These are phyloP conservation scores for Coreoperca whiteheadi DNA, from an alignment of 2,113 vertebrate genomes.

Conservation along the genomic window DNA sequence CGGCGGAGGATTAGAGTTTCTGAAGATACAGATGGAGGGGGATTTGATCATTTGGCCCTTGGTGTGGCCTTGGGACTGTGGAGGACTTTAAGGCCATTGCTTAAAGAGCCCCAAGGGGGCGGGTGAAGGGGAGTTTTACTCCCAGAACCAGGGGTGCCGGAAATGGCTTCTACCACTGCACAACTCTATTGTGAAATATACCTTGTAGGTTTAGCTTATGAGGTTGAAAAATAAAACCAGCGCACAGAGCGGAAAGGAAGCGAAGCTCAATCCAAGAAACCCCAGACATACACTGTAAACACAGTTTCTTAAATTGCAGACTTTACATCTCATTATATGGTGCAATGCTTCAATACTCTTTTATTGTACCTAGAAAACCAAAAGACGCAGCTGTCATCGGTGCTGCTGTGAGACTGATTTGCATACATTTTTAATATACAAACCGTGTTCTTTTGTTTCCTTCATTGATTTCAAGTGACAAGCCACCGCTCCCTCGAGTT, in stretches of 20 bases:
- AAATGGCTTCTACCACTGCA: neutral
- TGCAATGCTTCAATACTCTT: neutral
- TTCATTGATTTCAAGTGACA: constrained; percentile 20
- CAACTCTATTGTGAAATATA: neutral
- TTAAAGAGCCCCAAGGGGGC: neutral
- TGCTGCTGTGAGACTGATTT: neutral
- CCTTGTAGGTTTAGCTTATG: neutral
- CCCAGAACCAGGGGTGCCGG: neutral
- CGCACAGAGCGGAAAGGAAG: neutral
- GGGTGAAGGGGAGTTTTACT: neutral
- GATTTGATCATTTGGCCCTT: neutral
- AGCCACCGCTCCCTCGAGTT: neutral
- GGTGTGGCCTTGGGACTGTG: neutral
- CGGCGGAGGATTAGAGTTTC: neutral
- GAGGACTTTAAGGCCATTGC: neutral
- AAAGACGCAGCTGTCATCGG: neutral
- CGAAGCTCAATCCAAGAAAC: neutral
- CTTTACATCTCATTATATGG: neutral
- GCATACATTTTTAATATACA: constrained; percentile 12
- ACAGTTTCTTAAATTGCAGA: neutral
- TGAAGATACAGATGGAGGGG: constrained; percentile 3
- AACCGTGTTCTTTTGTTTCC: constrained; percentile 13
- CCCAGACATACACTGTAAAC: neutral
- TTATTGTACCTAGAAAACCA: neutral
- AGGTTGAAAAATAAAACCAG: neutral